These are phyloP conservation scores for Peromyscus californicus DNA, from an alignment of 2,113 vertebrate species.

Conservation along the genomic window DNA sequence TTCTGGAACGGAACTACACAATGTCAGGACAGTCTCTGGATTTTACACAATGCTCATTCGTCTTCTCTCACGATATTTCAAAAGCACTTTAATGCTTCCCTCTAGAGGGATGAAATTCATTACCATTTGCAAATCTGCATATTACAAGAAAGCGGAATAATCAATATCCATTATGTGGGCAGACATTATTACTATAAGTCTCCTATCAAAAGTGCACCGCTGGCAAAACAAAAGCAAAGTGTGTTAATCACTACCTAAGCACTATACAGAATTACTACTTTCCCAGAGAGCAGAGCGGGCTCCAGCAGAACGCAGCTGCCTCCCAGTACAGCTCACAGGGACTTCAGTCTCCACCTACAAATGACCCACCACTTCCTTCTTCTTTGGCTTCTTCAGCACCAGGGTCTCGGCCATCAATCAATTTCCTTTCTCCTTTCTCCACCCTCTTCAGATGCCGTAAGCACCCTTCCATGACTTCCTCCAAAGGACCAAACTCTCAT, in stretches of 20 bases:
- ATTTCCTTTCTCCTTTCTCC: conserved; percentile 23
- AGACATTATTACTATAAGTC: conserved; percentile 40
- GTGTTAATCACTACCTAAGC: background rate
- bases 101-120: conserved; percentile 57
- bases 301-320: background rate
- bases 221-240: conserved; percentile 59
- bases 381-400: conserved; percentile 1
- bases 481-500: conserved; percentile 19
- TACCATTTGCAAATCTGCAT: conserved; percentile 61
- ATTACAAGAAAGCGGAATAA: conserved; percentile 54
- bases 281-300: background rate
- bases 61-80: conserved; percentile 80
- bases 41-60: conserved; percentile 53
- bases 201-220: conserved; percentile 21
- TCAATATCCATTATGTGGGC: conserved; percentile 29
- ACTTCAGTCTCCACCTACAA: background rate
- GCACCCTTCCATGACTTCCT: conserved; percentile 2
- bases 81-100: conserved; percentile 78
- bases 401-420: background rate
- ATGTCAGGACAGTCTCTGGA: conserved; percentile 65
- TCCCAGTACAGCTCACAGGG: background rate
- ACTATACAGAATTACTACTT: background rate
- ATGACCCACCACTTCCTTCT: background rate
- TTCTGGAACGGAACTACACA: conserved; percentile 69
- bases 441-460: conserved; percentile 12